Conservation (phyloP, 2,797 vertebrate species). For the Neosilurus mollespiculum region DNA sequence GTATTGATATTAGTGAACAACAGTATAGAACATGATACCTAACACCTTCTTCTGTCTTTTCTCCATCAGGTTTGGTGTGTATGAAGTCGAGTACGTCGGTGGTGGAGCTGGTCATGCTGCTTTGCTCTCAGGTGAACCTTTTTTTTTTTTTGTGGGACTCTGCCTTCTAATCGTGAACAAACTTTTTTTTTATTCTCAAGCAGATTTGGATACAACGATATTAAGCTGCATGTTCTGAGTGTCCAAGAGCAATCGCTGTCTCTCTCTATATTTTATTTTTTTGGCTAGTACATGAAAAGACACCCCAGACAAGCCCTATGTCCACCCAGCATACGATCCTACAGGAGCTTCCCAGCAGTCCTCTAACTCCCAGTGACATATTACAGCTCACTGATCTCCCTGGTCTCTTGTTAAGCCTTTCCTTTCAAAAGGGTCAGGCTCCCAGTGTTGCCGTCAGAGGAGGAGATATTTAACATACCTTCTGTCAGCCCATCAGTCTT, state of each 20-base stretch:
- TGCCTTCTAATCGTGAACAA: neutral
- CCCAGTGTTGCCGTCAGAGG: conserved; percentile 75
- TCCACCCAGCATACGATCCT: conserved; percentile 55
- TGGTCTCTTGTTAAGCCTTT: conserved; percentile 74
- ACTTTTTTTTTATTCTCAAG: neutral
- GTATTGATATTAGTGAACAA: too few relatives aligned
- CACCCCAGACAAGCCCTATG: conserved; percentile 14
- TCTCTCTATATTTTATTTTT: neutral
- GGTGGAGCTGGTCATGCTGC: conserved; percentile 96
- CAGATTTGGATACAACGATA: too few relatives aligned
- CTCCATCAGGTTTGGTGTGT: conserved; percentile 85
- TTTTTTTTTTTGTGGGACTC: neutral
- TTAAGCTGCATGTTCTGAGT: too few relatives aligned
- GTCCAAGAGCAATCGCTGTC: neutral
- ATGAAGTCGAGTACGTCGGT: conserved; percentile 99
- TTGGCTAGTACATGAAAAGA: neutral
- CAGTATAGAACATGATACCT: neutral
- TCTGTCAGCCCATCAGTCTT: conserved; percentile 80
- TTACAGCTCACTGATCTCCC: conserved; percentile 72
- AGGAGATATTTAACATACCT: conserved; percentile 88
- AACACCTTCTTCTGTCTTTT: conserved; percentile 40
- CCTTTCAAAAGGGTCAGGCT: conserved; percentile 74
- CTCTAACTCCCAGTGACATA: conserved; percentile 67
- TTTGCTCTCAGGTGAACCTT: conserved; percentile 92
- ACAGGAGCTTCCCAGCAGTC: conserved; percentile 28